Percentiles rank a stretch among this genome's conserved stretches.
Evolutionary conservation across 2,888 invertebrate species (phyloP).

Genomic region (Formica aserva): DNA sequence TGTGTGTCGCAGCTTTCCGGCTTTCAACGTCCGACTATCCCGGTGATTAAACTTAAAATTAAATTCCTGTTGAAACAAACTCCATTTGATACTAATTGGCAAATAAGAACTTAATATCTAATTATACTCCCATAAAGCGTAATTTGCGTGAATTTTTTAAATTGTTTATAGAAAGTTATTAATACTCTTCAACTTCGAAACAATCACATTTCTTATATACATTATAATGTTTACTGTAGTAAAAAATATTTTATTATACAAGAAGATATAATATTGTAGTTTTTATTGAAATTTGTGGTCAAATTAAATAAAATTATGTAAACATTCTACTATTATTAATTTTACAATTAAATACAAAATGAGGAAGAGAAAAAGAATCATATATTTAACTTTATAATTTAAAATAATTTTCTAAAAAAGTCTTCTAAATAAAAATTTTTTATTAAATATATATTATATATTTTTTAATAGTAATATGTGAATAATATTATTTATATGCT

Average conservation of each 20-base stretch:
- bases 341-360: background rate
- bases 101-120: background rate
- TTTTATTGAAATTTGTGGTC: background rate
- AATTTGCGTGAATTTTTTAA: background rate
- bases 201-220: background rate
- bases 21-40: background rate
- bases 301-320: constrained; percentile 9
- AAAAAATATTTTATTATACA: background rate
- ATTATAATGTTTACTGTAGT: background rate
- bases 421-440: background rate
- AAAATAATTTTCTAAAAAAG: background rate
- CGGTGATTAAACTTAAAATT: background rate
- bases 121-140: background rate
- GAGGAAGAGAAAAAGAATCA: background rate
- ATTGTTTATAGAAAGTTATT: background rate
- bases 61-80: constrained; percentile 4
- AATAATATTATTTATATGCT: background rate
- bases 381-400: background rate
- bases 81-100: background rate
- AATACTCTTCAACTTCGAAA: background rate
- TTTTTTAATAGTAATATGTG: background rate
- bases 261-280: background rate
- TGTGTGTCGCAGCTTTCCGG: background rate
- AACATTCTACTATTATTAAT: background rate
- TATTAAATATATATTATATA: background rate